Evolutionary conservation across 2,888 invertebrate species (phyloP), one percentile per base, ranked within the genome.

Genomic region (Tipula confusa): DNA sequence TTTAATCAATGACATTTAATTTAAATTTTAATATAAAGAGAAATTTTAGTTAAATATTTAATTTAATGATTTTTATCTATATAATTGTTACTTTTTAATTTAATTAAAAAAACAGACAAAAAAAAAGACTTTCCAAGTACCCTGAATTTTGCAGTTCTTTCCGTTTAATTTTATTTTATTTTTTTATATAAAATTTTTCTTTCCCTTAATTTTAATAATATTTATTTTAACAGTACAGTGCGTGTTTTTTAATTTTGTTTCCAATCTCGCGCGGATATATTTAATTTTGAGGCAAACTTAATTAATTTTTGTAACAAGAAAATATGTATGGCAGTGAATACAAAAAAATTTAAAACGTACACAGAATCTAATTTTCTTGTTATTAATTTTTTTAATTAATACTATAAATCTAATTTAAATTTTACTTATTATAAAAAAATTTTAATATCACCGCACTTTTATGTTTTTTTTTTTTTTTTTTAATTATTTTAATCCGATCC

Each of bases 401-500:
- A 64, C 24, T 64, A n/a, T n/a, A 64, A 24, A 24, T 64, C 64
- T 64, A 64, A 64, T 64, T 64, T 64, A 64, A 33, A 64, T 64
- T 64, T 24, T 64, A 64, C 64, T 64, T 64, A 64, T 9, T 64
- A 64, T 64, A 64, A 80, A 29, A 80, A 29, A 80, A 29, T 13
- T 80, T 80, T 29, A 82, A 82, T 82, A 82, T 82, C 82, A 82
- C 82, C 82, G 82, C 82, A 82, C 82, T 28, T 82, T 82, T 36
- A 24, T 80, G n/a, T 24, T 36, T 82, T 33, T 18, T 36, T 81
- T 9, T 9, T 81, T 36, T 33, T 82, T 82, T 33, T 82, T 82
- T 82, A 82, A 82, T 82, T 82, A 82, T 36, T 83, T 43, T 83
- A 29, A 83, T 33, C 83, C 83, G 83, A 83, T 83, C 83, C 83